These are phyloP conservation scores for Cryptocephalus primarius DNA, from an alignment of 2,888 invertebrate genomes.

Conservation along the genomic window DNA sequence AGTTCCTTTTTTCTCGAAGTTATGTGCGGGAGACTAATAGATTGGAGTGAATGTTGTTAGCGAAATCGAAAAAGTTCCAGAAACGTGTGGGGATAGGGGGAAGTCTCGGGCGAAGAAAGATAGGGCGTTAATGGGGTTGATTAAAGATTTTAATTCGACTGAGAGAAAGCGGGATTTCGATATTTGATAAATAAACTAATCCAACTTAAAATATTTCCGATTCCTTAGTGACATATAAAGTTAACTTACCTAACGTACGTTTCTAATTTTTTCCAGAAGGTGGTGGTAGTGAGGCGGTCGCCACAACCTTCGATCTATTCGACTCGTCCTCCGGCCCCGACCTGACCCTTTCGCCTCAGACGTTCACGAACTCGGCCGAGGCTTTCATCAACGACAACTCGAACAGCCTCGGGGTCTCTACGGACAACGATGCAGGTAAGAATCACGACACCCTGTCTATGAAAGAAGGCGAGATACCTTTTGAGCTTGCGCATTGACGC, in stretches of 20 bases:
- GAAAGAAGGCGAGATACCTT: too few species aligned
- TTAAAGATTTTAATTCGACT: neutral
- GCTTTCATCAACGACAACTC: slow-evolving; percentile 55
- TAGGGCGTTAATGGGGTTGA: neutral
- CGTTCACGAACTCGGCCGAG: slow-evolving; percentile 51
- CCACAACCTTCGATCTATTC: slow-evolving; percentile 45
- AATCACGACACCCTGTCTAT: neutral
- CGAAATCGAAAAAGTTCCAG: neutral
- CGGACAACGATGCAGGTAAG: slow-evolving; percentile 48
- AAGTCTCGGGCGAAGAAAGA: too few species aligned
- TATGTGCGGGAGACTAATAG: slow-evolving; percentile 1
- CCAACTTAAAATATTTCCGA: too few species aligned
- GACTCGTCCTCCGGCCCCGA: slow-evolving; percentile 50
- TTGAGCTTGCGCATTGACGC: too few species aligned
- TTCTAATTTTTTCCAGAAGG: neutral
- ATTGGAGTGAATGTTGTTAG: slow-evolving; percentile 1
- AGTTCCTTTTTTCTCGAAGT: slow-evolving; percentile 2
- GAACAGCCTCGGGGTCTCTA: slow-evolving; percentile 49
- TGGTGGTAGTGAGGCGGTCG: slow-evolving; percentile 33
- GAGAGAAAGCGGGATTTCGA: too few species aligned
- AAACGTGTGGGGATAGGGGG: neutral
- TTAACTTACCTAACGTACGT: too few species aligned
- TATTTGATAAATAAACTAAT: too few species aligned
- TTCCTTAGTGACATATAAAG: too few species aligned
- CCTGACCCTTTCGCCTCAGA: slow-evolving; percentile 50